Conservation (phyloP, 2,113 vertebrate species). For the Menidia beryllina region DNA sequence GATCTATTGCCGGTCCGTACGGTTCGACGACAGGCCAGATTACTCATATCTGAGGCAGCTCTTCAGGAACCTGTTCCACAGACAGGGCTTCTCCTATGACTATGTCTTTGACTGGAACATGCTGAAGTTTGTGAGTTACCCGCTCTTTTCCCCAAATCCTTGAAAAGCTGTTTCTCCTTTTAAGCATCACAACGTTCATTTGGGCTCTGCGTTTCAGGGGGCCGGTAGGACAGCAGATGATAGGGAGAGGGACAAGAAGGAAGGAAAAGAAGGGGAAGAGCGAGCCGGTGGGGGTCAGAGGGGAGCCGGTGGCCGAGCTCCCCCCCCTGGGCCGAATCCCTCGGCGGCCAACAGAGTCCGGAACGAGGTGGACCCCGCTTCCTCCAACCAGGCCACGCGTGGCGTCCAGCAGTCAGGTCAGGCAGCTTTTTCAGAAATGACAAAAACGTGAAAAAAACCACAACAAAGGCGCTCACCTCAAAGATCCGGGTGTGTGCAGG, state of each 20-base stretch:
- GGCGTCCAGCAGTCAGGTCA: constrained; percentile 86
- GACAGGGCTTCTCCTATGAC: constrained; percentile 98
- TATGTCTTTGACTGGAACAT: constrained; percentile 99
- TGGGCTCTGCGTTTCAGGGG: constrained; percentile 80
- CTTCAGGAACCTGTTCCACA: constrained; percentile 97
- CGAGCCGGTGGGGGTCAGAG: constrained; percentile 89
- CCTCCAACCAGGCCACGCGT: constrained; percentile 89
- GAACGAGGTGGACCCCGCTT: constrained; percentile 89
- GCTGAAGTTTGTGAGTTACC: constrained; percentile 95
- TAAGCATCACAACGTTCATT: not conserved
- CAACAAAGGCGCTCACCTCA: not conserved
- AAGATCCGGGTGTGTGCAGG: constrained; percentile 72
- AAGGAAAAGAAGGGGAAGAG: constrained; percentile 91
- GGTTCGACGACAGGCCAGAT: constrained; percentile 97
- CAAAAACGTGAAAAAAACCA: no score
- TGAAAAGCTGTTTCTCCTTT: not conserved
- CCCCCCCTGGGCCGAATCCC: constrained; percentile 84
- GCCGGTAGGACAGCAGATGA: constrained; percentile 93
- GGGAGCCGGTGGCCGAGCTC: constrained; percentile 81
- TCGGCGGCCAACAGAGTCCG: constrained; percentile 90
- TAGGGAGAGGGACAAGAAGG: constrained; percentile 90
- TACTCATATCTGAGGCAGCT: constrained; percentile 96
- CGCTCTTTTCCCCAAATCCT: not conserved
- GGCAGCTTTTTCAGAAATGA: not conserved
- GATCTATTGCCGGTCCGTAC: constrained; percentile 96